Conservation (phyloP, 2,888 invertebrate species). For the Microplitis deprimator region DNA sequence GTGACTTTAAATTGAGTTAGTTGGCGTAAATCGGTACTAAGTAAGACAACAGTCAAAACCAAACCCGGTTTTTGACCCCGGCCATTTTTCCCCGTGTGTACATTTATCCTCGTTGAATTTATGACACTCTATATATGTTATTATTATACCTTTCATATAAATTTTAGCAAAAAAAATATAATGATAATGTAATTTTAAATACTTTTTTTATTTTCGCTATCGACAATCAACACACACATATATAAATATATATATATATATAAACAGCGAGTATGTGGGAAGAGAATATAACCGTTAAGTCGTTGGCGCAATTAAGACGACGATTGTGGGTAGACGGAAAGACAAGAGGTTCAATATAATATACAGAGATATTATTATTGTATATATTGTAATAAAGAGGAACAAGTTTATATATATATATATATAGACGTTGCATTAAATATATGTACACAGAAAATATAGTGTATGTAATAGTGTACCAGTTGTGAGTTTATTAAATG, state of each 20-base stretch:
- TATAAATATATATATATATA: neutral
- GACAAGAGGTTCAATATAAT: conserved; percentile 4
- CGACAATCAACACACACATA: neutral
- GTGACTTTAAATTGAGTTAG: too few relatives aligned
- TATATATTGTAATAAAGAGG: too few relatives aligned
- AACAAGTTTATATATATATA: neutral
- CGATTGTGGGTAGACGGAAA: neutral
- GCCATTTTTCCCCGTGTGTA: too few relatives aligned
- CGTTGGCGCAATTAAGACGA: neutral
- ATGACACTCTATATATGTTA: too few relatives aligned
- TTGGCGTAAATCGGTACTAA: too few relatives aligned
- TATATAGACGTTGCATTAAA: neutral
- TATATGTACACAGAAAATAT: neutral
- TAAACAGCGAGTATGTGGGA: neutral
- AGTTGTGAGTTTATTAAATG: neutral
- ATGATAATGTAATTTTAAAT: neutral
- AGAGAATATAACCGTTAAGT: neutral
- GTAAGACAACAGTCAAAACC: too few relatives aligned
- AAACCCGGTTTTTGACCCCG: too few relatives aligned
- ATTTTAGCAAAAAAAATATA: too few relatives aligned
- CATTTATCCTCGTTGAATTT: too few relatives aligned
- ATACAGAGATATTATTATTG: too few relatives aligned
- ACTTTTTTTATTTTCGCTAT: neutral
- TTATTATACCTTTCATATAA: too few relatives aligned
- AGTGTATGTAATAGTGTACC: neutral